Conservation (phyloP, 2,797 vertebrate species). For the Chromobotia macracanthus region DNA sequence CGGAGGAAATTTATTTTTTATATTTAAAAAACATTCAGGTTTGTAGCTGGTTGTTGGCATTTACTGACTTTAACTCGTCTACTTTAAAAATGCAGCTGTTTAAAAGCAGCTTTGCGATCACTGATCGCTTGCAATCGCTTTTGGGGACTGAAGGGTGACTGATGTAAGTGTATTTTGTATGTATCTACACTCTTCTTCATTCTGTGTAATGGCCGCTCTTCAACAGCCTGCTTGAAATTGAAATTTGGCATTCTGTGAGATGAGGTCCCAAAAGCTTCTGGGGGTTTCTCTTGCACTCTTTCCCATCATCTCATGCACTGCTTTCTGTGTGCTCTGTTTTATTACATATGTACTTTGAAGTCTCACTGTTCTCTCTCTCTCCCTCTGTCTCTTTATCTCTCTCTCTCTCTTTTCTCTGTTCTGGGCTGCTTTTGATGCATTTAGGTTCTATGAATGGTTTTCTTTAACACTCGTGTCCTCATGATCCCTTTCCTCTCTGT, state of each 20-base stretch:
- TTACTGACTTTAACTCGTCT: constrained; percentile 1
- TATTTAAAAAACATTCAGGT: constrained; percentile 11
- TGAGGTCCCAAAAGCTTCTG: constrained; percentile 70
- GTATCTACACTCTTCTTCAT: constrained; percentile 52
- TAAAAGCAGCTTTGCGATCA: constrained; percentile 2
- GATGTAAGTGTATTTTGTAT: constrained; percentile 22
- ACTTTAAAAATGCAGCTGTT: neutral
- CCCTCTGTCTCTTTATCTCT: neutral
- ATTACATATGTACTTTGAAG: constrained; percentile 59
- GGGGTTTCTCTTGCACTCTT: constrained; percentile 69
- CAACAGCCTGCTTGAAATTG: constrained; percentile 62
- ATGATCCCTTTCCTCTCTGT: constrained; percentile 70
- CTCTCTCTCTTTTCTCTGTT: constrained; percentile 46
- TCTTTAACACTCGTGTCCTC: constrained; percentile 74
- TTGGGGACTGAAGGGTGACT: constrained; percentile 13
- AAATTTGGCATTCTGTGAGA: constrained; percentile 76
- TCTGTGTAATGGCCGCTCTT: constrained; percentile 71
- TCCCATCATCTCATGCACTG: constrained; percentile 67
- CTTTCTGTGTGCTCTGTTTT: constrained; percentile 52
- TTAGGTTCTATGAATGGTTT: constrained; percentile 80
- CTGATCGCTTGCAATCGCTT: no score
- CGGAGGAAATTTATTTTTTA: constrained; percentile 3
- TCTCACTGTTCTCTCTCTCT: constrained; percentile 37
- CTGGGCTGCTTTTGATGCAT: constrained; percentile 74
- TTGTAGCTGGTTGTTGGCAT: neutral